Conservation (phyloP, 2,113 vertebrate genomes). For the Pangasianodon gigas region DNA sequence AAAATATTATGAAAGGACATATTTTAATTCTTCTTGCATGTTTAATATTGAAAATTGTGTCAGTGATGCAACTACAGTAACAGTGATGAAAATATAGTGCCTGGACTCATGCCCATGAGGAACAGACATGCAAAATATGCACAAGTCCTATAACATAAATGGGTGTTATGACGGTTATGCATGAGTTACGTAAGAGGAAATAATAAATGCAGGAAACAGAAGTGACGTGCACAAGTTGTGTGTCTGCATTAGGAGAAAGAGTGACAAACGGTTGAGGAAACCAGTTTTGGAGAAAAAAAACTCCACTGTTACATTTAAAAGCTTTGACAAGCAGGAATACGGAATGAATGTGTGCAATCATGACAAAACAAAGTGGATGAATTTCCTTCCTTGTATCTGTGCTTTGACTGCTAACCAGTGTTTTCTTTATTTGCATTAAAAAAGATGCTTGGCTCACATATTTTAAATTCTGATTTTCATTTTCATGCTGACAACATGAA, state of each 20-base stretch:
- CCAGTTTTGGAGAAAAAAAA: neutral
- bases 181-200: slow-evolving; percentile 16
- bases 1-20: neutral
- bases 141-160: neutral
- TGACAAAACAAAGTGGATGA: neutral
- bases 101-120: neutral
- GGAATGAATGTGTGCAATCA: neutral
- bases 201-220: slow-evolving; percentile 19
- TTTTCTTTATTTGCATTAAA: neutral
- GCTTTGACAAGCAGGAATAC: neutral
- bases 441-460: neutral
- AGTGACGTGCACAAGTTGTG: neutral
- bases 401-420: neutral
- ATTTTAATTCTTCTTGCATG: neutral
- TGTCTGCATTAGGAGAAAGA: neutral
- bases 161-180: neutral
- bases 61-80: neutral
- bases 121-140: neutral
- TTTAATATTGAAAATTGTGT: neutral
- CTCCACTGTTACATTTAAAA: neutral
- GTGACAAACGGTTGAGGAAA: neutral
- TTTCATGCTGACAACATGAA: neutral
- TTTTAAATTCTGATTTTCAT: neutral
- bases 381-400: neutral
- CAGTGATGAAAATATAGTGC: neutral